Evolutionary conservation across 1,140 invertebrate genomes (phyloP), one percentile per base, ranked within the genome.

Genomic region (Nixonia krombeini): DNA sequence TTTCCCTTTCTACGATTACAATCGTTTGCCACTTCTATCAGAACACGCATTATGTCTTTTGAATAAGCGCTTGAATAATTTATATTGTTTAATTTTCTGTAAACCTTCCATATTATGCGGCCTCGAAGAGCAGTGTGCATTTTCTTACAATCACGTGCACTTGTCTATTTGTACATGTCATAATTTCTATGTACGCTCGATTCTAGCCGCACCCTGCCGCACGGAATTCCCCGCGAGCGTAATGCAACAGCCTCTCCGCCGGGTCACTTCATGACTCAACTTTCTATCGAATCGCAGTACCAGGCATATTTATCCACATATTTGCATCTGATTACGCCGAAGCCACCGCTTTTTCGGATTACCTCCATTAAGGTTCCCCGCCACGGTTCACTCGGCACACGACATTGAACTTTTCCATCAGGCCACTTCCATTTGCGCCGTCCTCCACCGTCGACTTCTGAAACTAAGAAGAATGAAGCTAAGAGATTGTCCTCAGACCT

Each of bases 141-240:
- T 56, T 61, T 40, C 38, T 12, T n/a, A n/a, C n/a, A n/a, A n/a
- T n/a, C 57, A 31, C 13, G 38, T 47, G 16, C 47, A 50, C 53
- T 69, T 53, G 49, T 29, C 38, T 69, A 69, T 63, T 69, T 55
- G 55, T 69, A 63, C 50, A 41, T 59, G 59, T 69, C 66, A 63
- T 63, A 63, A 59, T 55, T 42, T 63, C 57, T 9, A 56, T 52
- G 41, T 50, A 50, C 52, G 45, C 53, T 63, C 51, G 40, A 52
- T 38, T 62, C 45, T 66, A 61, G 72, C 50, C 65, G 62, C 62
- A 67, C 65, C 65, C 62, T 70, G 37, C 45, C 41, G 51, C 41
- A 69, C 62, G 68, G 51, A 74, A 74, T 74, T 61, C 53, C 64
- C 59, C 21, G 64, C 37, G 46, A 70, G 56, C 61, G 46, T 66